phyloP scores from a whole-genome alignment of 2,888 invertebrate genomes.

The Lepidonotus clava region DNA sequence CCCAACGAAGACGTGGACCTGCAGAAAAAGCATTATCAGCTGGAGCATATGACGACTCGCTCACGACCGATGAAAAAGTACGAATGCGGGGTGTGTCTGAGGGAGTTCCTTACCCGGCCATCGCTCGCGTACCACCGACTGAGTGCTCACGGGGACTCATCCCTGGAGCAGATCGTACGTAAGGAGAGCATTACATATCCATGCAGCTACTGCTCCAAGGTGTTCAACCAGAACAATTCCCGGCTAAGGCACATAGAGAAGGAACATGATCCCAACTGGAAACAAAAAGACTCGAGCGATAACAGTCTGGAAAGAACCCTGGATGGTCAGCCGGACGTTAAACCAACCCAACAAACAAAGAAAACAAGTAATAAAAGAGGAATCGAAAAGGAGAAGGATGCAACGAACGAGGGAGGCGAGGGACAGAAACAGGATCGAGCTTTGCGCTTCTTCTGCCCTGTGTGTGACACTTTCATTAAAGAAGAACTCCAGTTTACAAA shows the following conservation, averaged over 20 bases:
- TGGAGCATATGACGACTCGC: background rate
- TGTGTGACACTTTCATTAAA: background rate
- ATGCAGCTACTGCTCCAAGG: background rate
- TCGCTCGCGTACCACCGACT: background rate
- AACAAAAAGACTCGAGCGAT: no score
- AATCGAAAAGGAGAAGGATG: no score
- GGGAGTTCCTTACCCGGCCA: background rate
- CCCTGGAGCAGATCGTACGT: background rate
- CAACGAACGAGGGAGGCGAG: no score
- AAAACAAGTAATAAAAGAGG: no score
- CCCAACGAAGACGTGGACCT: background rate
- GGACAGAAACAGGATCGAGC: background rate
- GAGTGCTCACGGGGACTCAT: background rate
- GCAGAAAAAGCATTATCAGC: background rate
- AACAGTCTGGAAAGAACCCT: no score
- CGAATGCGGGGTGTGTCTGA: background rate
- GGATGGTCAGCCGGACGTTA: no score
- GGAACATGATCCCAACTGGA: no score
- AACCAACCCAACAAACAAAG: no score
- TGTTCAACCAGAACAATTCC: background rate
- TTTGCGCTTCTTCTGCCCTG: background rate
- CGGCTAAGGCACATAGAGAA: no score
- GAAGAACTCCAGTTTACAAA: background rate
- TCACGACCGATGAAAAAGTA: background rate
- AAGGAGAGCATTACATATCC: background rate